phyloP scores from a whole-genome alignment of 2,888 invertebrate species.

The Argyresthia goedartella region DNA sequence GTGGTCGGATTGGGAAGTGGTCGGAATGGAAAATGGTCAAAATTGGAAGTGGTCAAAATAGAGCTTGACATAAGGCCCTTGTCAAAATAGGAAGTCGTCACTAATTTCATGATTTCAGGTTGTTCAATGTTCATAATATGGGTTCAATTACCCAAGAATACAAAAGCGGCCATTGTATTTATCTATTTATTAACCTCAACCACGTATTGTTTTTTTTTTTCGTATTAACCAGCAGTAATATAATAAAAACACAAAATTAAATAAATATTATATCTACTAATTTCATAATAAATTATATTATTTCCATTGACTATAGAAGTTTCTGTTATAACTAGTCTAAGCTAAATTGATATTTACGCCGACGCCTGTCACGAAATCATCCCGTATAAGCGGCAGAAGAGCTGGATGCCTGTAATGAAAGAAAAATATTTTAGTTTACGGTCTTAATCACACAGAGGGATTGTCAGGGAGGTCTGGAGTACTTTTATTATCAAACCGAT shows the following conservation, averaged over 20 bases:
- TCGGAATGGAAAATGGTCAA: too few relatives aligned
- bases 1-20: too few relatives aligned
- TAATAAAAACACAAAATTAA: not conserved
- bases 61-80: too few relatives aligned
- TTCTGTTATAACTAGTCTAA: slow-evolving; percentile 24
- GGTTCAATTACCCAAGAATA: too few relatives aligned
- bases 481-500: too few relatives aligned
- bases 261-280: not conserved
- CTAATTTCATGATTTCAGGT: too few relatives aligned
- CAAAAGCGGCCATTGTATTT: not conserved
- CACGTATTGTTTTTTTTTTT: not conserved
- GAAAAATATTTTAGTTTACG: not conserved
- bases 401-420: slow-evolving; percentile 72
- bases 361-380: slow-evolving; percentile 75
- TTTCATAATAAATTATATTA: too few relatives aligned
- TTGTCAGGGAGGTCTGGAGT: too few relatives aligned
- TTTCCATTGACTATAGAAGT: not conserved
- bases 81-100: too few relatives aligned
- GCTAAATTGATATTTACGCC: slow-evolving; percentile 71
- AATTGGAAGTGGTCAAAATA: too few relatives aligned
- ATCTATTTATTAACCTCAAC: not conserved
- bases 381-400: slow-evolving; percentile 75
- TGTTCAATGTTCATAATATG: too few relatives aligned
- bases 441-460: too few relatives aligned
- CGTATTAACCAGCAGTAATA: not conserved